Evolutionary conservation across 2,888 invertebrate species (phyloP).

Genomic region (Choristoneura rosaceana): DNA sequence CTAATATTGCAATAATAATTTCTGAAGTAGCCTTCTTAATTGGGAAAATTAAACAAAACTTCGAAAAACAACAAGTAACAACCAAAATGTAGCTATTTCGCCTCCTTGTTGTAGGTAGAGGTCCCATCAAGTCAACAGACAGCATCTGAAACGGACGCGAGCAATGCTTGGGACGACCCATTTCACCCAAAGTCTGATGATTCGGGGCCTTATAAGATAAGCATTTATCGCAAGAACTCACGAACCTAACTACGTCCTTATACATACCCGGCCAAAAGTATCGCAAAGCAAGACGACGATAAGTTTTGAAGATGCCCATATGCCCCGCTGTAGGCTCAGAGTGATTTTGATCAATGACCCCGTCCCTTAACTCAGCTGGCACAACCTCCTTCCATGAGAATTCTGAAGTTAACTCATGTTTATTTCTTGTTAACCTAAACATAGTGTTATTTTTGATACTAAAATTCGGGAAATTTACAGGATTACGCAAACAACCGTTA

Average conservation of each 20-base stretch:
- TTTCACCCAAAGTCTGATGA: constrained; percentile 21
- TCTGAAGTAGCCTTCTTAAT: background rate
- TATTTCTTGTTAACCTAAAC: constrained; percentile 25
- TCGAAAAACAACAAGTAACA: background rate
- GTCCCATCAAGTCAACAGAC: constrained; percentile 9
- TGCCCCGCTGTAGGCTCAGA: constrained; percentile 44
- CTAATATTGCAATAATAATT: constrained; percentile 20
- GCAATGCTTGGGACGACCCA: constrained; percentile 23
- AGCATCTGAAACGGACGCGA: constrained; percentile 9
- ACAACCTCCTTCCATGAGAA: constrained; percentile 45
- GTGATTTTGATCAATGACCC: constrained; percentile 39
- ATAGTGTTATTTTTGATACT: background rate
- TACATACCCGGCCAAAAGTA: constrained; percentile 49
- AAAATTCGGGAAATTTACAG: constrained; percentile 27
- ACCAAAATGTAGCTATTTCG: background rate
- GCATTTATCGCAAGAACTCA: constrained; percentile 43
- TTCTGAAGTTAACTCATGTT: constrained; percentile 30
- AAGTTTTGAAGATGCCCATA: constrained; percentile 46
- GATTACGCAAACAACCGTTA: constrained; percentile 17
- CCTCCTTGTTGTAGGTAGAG: background rate
- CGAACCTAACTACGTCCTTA: constrained; percentile 41
- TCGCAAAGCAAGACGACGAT: constrained; percentile 38
- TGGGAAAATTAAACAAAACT: constrained; percentile 7
- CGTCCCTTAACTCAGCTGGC: constrained; percentile 32
- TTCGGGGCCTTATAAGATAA: constrained; percentile 38